phyloP scores from a whole-genome alignment of 2,113 vertebrate genomes.

The Pterocles burchelli region DNA sequence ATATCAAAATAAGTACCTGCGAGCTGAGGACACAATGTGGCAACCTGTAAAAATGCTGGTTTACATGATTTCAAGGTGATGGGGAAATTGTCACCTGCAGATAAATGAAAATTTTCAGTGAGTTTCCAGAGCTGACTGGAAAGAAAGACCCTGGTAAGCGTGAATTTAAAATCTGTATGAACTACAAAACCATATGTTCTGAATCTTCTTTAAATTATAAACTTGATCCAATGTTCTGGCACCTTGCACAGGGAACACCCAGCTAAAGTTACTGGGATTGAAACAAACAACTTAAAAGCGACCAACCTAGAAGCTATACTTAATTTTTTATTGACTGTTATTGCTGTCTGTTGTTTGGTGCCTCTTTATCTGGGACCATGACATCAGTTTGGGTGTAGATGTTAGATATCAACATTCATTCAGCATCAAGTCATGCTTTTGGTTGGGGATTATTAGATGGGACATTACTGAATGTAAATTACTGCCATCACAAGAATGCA shows the following conservation, averaged over 20 bases:
- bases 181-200: background rate
- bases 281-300: background rate
- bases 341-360: background rate
- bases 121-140: background rate
- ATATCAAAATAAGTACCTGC: background rate
- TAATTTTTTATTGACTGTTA: background rate
- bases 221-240: background rate
- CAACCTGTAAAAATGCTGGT: background rate
- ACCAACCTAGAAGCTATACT: background rate
- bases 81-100: background rate
- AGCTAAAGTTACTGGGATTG: background rate
- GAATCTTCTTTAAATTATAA: background rate
- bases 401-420: background rate
- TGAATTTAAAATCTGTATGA: background rate
- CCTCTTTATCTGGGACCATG: background rate
- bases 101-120: background rate
- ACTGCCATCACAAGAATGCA: background rate
- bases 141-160: background rate
- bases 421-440: background rate
- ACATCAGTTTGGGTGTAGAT: background rate
- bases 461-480: background rate
- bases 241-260: background rate
- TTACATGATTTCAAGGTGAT: background rate
- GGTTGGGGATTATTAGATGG: background rate
- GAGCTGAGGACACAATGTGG: background rate